phyloP scores from a whole-genome alignment of 2,113 vertebrate species.

The Platysternon megacephalum region DNA sequence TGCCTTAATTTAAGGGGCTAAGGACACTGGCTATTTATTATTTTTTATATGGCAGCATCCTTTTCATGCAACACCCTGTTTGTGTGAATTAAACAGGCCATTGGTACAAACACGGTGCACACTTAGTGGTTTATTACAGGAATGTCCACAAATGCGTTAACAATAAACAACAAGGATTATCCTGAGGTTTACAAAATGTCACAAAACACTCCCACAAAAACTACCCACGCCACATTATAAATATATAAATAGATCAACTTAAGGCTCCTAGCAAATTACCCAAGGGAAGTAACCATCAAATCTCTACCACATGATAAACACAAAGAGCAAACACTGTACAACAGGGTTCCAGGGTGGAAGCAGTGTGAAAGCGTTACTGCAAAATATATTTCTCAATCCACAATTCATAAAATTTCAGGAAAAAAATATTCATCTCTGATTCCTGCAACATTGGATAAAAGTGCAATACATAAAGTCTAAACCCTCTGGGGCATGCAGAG shows the following conservation, averaged over 20 bases:
- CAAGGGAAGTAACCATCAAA: accelerated
- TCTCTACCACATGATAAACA: background rate
- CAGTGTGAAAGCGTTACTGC: background rate
- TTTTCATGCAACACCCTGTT: accelerated
- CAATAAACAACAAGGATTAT: background rate
- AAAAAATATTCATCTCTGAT: background rate
- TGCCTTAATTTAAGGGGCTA: background rate
- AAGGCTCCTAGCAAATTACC: accelerated
- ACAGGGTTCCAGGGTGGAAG: accelerated
- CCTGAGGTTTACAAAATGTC: background rate
- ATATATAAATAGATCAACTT: accelerated
- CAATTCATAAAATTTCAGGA: constrained; percentile 2
- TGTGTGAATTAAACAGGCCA: background rate
- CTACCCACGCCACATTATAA: background rate
- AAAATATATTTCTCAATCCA: background rate
- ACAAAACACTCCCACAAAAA: background rate
- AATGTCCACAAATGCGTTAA: background rate
- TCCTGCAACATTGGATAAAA: accelerated
- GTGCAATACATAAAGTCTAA: accelerated
- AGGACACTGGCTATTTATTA: too few species aligned
- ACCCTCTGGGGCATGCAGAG: background rate
- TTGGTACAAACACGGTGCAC: accelerated
- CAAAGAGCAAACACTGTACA: background rate
- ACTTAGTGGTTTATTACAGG: constrained; percentile 1
- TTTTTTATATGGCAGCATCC: background rate